Percentiles rank a stretch among this genome's conserved stretches.
Evolutionary conservation across 1,140 invertebrate genomes (phyloP).

Genomic region (Magallana angulata): DNA sequence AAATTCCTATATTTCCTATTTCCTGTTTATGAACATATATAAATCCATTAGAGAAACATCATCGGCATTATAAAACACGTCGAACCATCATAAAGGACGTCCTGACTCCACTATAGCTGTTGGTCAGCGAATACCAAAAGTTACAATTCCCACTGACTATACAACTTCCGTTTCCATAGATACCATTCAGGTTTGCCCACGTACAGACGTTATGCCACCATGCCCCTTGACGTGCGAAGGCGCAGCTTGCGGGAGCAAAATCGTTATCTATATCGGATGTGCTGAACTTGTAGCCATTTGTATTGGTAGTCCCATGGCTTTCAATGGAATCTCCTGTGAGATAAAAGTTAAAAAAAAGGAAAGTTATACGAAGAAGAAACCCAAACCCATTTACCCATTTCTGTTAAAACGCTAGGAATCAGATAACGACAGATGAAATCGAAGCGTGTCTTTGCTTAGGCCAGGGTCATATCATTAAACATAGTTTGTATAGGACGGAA

Average conservation of each 20-base stretch:
- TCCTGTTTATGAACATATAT: too few relatives aligned
- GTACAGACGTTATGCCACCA: background rate
- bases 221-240: background rate
- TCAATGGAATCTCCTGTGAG: background rate
- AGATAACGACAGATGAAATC: too few relatives aligned
- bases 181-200: background rate
- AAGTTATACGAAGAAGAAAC: too few relatives aligned
- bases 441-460: too few relatives aligned
- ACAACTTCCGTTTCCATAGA: background rate
- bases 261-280: background rate
- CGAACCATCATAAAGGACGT: slow-evolving; percentile 2
- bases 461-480: too few relatives aligned
- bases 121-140: background rate
- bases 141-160: background rate
- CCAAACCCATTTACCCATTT: too few relatives aligned
- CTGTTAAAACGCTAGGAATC: too few relatives aligned
- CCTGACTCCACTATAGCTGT: background rate
- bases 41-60: too few relatives aligned
- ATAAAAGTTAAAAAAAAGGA: too few relatives aligned
- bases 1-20: too few relatives aligned
- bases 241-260: background rate
- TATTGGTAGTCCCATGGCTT: background rate
- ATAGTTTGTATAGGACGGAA: too few relatives aligned
- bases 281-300: background rate
- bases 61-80: too few relatives aligned